A percentile compares a stretch with the other conserved stretches of the same genome.
These are phyloP conservation scores for Phrixothrix hirtus DNA, from an alignment of 2,888 invertebrate genomes.

Conservation along the genomic window DNA sequence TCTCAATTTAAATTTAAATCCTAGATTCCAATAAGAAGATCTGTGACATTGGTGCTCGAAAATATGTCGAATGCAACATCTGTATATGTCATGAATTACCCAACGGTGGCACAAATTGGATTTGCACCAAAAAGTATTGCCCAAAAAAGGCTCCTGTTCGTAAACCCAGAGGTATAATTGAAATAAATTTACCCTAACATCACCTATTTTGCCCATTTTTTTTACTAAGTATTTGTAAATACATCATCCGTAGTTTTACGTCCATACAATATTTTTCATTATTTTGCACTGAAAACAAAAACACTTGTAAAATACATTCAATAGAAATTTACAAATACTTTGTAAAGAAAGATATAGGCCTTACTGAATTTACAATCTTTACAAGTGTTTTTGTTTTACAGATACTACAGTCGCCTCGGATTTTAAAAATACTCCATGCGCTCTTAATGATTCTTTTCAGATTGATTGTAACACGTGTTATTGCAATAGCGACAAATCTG, in stretches of 20 bases:
- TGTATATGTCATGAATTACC: constrained; percentile 42
- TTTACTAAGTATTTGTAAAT: constrained; percentile 39
- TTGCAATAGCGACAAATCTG: constrained; percentile 61
- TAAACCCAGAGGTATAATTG: not conserved
- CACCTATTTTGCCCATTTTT: constrained; percentile 2
- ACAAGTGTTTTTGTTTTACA: constrained; percentile 37
- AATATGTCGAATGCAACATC: constrained; percentile 20
- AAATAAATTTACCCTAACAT: not conserved
- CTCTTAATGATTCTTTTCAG: constrained; percentile 60
- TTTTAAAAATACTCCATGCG: constrained; percentile 55
- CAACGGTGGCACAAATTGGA: constrained; percentile 7
- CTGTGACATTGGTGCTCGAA: constrained; percentile 9
- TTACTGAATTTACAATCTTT: constrained; percentile 8
- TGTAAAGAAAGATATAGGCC: constrained; percentile 12
- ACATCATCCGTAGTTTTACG: no score
- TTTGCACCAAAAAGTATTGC: constrained; percentile 12
- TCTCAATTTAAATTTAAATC: no score
- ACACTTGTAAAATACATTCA: constrained; percentile 33
- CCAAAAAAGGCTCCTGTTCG: not conserved
- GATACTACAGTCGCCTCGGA: constrained; percentile 43
- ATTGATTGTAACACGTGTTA: constrained; percentile 64
- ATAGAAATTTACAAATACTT: constrained; percentile 32
- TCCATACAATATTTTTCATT: no score
- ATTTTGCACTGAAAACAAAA: constrained; percentile 12
- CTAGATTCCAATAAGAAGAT: no score